These are phyloP conservation scores for Cerastis leucographa DNA, from an alignment of 2,888 invertebrate species.

Conservation along the genomic window DNA sequence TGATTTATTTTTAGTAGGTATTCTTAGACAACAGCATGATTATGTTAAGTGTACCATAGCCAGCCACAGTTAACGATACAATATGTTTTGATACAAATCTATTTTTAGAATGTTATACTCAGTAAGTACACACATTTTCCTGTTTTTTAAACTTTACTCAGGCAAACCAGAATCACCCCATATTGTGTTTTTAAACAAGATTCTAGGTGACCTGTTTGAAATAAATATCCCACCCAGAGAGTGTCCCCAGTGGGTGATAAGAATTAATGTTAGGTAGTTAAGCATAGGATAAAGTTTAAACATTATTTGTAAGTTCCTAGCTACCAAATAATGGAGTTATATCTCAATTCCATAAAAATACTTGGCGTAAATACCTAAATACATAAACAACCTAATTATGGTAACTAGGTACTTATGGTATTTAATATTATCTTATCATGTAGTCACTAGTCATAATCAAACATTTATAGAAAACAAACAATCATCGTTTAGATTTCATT, in stretches of 20 bases:
- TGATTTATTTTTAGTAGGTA: not conserved
- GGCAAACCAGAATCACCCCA: not conserved
- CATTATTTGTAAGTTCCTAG: not conserved
- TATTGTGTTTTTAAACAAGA: not conserved
- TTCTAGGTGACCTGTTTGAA: not conserved
- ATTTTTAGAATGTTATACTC: conserved; percentile 13
- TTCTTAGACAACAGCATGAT: not conserved
- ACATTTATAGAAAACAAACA: not conserved
- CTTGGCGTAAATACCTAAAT: not conserved
- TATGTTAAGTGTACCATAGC: not conserved
- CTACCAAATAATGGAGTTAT: not conserved
- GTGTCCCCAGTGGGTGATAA: not conserved
- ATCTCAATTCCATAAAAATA: not conserved
- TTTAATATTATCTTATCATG: not conserved
- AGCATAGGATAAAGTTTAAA: not conserved
- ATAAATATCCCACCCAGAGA: not conserved
- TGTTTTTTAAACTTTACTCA: conserved; percentile 25
- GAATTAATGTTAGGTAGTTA: not conserved
- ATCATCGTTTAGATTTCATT: not conserved
- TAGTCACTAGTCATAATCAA: too few species aligned
- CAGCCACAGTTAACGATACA: not conserved
- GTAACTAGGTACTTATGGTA: not conserved
- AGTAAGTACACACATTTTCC: conserved; percentile 23
- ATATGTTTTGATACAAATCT: conserved; percentile 4
- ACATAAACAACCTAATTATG: not conserved